Evolutionary conservation across 2,797 vertebrate species (phyloP).

Genomic region (Holocentrus rufus): DNA sequence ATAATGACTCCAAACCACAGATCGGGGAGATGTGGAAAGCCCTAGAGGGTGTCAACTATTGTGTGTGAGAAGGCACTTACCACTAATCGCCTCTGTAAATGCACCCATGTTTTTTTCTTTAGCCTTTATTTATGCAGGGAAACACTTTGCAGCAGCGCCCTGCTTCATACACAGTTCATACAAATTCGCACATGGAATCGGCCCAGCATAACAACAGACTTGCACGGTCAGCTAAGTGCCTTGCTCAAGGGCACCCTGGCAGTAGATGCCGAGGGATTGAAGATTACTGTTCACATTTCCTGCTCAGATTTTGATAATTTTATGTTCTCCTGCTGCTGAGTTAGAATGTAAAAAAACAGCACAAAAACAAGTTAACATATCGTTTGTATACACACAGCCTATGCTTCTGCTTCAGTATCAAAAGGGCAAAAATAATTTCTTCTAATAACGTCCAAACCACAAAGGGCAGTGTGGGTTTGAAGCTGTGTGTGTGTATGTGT

Average conservation of each 20-base stretch:
- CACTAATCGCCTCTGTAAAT: slow-evolving; percentile 69
- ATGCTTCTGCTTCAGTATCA: slow-evolving; percentile 8
- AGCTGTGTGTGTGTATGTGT: neutral
- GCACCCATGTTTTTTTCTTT: slow-evolving; percentile 51
- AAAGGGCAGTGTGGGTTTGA: slow-evolving; percentile 8
- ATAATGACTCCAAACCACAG: slow-evolving; percentile 70
- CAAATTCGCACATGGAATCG: slow-evolving; percentile 18
- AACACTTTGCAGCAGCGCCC: slow-evolving; percentile 43
- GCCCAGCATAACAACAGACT: neutral
- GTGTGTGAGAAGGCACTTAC: slow-evolving; percentile 55
- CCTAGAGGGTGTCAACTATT: slow-evolving; percentile 53
- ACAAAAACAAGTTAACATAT: neutral
- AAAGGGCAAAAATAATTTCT: slow-evolving; percentile 22
- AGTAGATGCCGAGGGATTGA: neutral
- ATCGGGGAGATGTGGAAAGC: slow-evolving; percentile 68
- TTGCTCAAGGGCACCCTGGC: slow-evolving; percentile 46
- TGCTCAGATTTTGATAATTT: neutral
- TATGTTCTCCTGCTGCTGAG: neutral
- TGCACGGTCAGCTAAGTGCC: slow-evolving; percentile 21
- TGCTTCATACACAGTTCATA: slow-evolving; percentile 21
- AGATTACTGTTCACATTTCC: neutral
- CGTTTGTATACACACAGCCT: slow-evolving; percentile 15
- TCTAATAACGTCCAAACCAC: slow-evolving; percentile 13
- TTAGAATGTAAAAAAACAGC: slow-evolving; percentile 6
- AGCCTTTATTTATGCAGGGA: slow-evolving; percentile 53